phyloP scores from a whole-genome alignment of 2,113 vertebrate genomes.

The Centropus bengalensis region DNA sequence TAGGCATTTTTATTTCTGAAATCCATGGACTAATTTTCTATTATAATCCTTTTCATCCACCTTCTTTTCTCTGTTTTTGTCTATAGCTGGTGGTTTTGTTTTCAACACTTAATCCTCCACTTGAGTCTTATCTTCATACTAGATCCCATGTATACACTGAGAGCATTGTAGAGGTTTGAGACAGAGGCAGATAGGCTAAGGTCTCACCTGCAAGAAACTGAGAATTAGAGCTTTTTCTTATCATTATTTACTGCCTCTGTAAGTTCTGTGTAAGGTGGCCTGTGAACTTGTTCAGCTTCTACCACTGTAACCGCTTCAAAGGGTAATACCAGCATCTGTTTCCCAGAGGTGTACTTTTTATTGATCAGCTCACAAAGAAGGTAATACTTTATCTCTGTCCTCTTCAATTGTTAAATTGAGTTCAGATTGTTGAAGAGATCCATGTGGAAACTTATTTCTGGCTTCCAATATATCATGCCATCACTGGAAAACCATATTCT shows the following conservation, averaged over 20 bases:
- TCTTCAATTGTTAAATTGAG: constrained; percentile 58
- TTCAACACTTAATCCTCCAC: background rate
- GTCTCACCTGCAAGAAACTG: background rate
- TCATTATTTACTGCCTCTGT: background rate
- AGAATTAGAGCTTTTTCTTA: background rate
- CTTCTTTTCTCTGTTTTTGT: background rate
- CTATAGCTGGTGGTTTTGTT: background rate
- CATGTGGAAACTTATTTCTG: constrained; percentile 46
- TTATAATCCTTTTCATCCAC: background rate
- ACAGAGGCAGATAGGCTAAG: background rate
- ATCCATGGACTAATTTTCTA: background rate
- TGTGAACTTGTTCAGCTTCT: background rate
- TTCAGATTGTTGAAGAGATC: constrained; percentile 56
- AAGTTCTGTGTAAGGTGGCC: background rate
- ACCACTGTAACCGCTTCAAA: constrained; percentile 23
- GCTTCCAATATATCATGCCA: constrained; percentile 53
- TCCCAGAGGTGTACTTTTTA: constrained; percentile 55
- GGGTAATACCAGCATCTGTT: constrained; percentile 18
- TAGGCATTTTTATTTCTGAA: background rate
- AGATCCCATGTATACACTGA: background rate
- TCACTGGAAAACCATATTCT: constrained; percentile 29
- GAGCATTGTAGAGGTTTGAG: background rate
- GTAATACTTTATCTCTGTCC: constrained; percentile 52
- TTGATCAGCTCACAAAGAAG: constrained; percentile 24
- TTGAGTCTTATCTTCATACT: background rate